Evolutionary conservation across 1,140 invertebrate genomes (phyloP).

Genomic region (Branchinecta lindahli): DNA sequence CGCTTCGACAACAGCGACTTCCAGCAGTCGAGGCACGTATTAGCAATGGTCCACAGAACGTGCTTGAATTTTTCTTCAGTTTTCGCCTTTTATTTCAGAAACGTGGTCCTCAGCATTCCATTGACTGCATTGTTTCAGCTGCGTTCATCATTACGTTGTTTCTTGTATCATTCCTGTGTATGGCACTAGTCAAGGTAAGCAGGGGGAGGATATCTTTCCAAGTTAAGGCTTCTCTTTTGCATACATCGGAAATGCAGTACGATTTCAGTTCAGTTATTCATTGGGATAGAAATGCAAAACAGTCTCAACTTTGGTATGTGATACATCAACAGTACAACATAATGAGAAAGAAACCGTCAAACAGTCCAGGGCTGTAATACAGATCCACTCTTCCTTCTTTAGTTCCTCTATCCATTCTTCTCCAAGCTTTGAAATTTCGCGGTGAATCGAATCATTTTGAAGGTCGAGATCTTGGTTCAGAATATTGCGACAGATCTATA

Average conservation of each 20-base stretch:
- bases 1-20: no score
- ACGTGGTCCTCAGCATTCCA: slow-evolving; percentile 82
- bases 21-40: no score
- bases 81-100: slow-evolving; percentile 46
- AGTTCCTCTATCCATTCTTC: no score
- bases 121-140: slow-evolving; percentile 86
- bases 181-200: slow-evolving; percentile 61
- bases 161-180: slow-evolving; percentile 70
- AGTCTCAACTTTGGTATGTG: background rate
- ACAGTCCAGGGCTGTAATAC: background rate
- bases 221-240: slow-evolving; percentile 3
- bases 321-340: background rate
- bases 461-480: no score
- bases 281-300: no score
- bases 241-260: background rate
- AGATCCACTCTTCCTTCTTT: background rate
- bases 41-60: no score
- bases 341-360: no score
- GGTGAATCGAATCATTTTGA: no score
- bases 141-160: slow-evolving; percentile 74
- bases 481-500: no score
- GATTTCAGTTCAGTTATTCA: background rate
- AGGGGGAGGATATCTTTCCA: no score
- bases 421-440: no score
- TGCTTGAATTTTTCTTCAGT: slow-evolving; percentile 22